A percentile compares a stretch with the other conserved stretches of the same genome.
phyloP scores from a whole-genome alignment of 35 echinoderm and acorn worm genomes.

The Chiridota heheva region DNA sequence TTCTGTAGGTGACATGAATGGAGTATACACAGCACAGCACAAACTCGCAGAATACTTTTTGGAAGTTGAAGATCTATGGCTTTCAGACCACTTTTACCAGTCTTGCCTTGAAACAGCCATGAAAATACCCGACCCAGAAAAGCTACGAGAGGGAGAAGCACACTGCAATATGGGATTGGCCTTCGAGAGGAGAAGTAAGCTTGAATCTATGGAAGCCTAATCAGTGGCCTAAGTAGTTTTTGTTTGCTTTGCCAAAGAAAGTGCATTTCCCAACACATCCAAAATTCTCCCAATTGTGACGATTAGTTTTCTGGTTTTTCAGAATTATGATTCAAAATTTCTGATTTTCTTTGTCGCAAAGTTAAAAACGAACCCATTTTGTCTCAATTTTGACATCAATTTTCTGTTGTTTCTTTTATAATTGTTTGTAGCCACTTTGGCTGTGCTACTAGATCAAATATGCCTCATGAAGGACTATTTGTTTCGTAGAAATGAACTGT shows the following conservation, averaged over 20 bases:
- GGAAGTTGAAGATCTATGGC: slow-evolving; percentile 67
- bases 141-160: slow-evolving; percentile 75
- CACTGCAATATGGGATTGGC: slow-evolving; percentile 95
- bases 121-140: slow-evolving; percentile 62
- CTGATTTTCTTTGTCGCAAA: too few species aligned
- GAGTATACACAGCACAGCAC: slow-evolving; percentile 70
- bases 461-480: too few species aligned
- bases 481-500: too few species aligned
- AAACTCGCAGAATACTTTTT: slow-evolving; percentile 78
- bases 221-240: neutral
- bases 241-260: too few species aligned
- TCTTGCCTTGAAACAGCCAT: slow-evolving; percentile 80
- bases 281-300: too few species aligned
- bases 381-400: slow-evolving; percentile 14
- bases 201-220: neutral
- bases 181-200: slow-evolving; percentile 97
- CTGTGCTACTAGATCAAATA: too few species aligned
- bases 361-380: neutral
- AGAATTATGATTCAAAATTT: too few species aligned
- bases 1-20: slow-evolving; percentile 84
- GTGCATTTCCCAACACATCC: too few species aligned
- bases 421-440: too few species aligned
- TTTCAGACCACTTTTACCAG: slow-evolving; percentile 90
- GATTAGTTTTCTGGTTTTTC: too few species aligned
- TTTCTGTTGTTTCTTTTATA: neutral